phyloP scores from a whole-genome alignment of 2,797 vertebrate genomes.

The Tadarida brasiliensis region DNA sequence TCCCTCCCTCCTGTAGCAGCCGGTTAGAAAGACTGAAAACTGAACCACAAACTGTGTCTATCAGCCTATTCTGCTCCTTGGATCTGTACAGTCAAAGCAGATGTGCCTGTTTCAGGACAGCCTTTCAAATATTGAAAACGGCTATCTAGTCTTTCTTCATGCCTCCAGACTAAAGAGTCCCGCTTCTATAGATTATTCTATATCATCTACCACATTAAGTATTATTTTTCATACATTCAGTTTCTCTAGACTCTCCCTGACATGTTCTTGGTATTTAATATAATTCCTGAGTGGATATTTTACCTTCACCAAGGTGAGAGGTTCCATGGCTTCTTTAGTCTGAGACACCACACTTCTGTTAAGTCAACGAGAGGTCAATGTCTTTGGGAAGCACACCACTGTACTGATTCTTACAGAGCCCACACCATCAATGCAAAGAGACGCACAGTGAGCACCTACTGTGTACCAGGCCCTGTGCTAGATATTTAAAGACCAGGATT shows the following conservation, averaged over 20 bases:
- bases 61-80: neutral
- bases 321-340: constrained; percentile 9
- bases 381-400: neutral
- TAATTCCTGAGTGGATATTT: neutral
- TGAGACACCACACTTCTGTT: neutral
- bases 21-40: neutral
- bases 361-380: neutral
- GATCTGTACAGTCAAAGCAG: neutral
- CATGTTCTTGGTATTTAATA: neutral
- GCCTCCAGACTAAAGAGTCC: neutral
- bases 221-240: neutral
- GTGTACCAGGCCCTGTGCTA: neutral
- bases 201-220: neutral
- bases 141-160: neutral
- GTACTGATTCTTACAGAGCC: neutral
- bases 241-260: neutral
- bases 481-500: neutral
- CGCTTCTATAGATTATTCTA: neutral
- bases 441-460: neutral
- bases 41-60: neutral
- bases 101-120: neutral
- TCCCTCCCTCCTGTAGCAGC: neutral
- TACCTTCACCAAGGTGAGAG: neutral
- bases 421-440: neutral
- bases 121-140: neutral